Base-by-base conservation (phyloP, 2,888 invertebrate genomes). In the Drosophila fulvimacula region DNA sequence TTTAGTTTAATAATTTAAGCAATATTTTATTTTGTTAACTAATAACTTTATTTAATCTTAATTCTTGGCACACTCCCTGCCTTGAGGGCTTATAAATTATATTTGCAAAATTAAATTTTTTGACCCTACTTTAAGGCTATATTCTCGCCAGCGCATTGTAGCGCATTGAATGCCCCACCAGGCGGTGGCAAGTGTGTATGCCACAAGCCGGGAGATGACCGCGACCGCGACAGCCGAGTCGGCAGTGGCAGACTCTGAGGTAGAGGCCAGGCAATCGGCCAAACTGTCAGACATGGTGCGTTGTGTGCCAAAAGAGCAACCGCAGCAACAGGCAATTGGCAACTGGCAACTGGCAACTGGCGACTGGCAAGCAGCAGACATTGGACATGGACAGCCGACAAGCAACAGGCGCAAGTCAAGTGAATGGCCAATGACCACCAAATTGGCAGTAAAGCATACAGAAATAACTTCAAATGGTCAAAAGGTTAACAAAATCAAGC, bases 401-500 rank as follows among this genome's bases (percentile, higher is more conserved):
- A 48, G 21, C 46, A 39, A 79, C 76, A 82, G 88, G 80, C 88
- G 73, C 88, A 85, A 84, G 89, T 89, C 90, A 86, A 86, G 85
- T 89, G 85, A 88, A 86, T 86, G 85, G 85, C 88, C 85, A 86
- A 85, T 89, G 90, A 85, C 85, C 85, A 85, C 85, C 89, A 86
- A 86, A 86, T 86, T 86, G 85, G 85, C 89, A 88, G 85, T 89
- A 86, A 86, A 88, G 90, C 86, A 89, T 89, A 89, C 90, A 88
- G 82, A 89, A 86, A 85, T 88, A 86, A 89, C 85, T 82, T 80
- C 78, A 89, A 84, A 74, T 90, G 88, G 88, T 88, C 88, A 88
- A 90, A 90, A 88, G 88, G 90, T 88, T 88, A 88, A 89, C 87
- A 87, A 82, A 86, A 86, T 89, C 85, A 86, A 82, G 90, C 90